These are phyloP conservation scores for Drosophila nebulosa DNA, from an alignment of 1,140 invertebrate genomes.

Conservation along the genomic window DNA sequence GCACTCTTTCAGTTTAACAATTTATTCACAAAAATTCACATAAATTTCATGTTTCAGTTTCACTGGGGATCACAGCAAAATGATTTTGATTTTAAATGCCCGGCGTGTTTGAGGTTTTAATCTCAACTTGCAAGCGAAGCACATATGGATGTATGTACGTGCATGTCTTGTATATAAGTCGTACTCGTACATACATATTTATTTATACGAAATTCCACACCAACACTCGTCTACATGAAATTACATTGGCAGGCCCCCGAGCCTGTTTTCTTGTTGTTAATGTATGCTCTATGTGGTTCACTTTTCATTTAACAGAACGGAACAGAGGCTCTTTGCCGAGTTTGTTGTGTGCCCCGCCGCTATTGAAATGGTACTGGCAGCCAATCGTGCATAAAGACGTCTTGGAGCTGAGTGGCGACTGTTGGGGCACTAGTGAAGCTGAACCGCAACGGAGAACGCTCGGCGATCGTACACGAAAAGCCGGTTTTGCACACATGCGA, in stretches of 20 bases:
- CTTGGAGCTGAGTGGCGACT: constrained; percentile 21
- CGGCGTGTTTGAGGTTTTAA: background rate
- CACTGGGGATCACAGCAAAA: background rate
- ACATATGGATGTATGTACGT: background rate
- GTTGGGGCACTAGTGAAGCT: constrained; percentile 44
- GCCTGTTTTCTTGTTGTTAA: constrained; percentile 1
- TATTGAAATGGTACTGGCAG: constrained; percentile 68
- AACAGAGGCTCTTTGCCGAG: constrained; percentile 25
- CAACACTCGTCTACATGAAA: background rate
- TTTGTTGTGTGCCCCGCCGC: constrained; percentile 57
- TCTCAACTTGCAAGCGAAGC: constrained; percentile 7
- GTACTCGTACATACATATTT: background rate
- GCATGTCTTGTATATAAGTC: background rate
- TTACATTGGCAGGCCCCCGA: background rate
- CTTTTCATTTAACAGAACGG: constrained; percentile 1
- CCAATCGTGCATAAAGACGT: constrained; percentile 73
- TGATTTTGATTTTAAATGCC: background rate
- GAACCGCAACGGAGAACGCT: constrained; percentile 31
- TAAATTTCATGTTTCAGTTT: background rate
- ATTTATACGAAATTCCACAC: constrained; percentile 2
- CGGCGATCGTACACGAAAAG: constrained; percentile 37
- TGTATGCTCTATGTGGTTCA: background rate
- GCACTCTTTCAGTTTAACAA: background rate
- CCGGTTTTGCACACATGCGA: constrained; percentile 46
- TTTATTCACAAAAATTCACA: background rate